Conservation (phyloP, 1,140 invertebrate species). For the Pseudomyrmex cubaensis region DNA sequence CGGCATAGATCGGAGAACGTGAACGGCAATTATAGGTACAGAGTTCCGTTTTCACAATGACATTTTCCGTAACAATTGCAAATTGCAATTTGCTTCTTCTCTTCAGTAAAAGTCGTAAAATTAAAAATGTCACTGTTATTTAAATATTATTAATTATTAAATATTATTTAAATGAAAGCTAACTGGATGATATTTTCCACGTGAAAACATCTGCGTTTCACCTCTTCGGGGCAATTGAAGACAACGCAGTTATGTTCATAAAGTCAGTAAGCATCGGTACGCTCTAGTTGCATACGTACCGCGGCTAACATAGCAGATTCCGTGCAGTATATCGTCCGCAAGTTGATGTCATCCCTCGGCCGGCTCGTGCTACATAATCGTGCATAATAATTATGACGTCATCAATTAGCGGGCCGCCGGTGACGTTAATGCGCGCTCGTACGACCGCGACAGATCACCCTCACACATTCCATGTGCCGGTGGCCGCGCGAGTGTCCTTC, state of each 20-base stretch:
- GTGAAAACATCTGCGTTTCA: background rate
- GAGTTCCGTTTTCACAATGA: conserved; percentile 1
- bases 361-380: conserved; percentile 73
- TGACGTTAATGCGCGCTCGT: conserved; percentile 73
- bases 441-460: conserved; percentile 71
- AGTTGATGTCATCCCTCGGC: conserved; percentile 68
- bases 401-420: conserved; percentile 72
- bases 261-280: background rate
- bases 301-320: conserved; percentile 20
- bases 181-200: background rate
- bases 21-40: conserved; percentile 30
- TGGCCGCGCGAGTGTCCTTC: conserved; percentile 28
- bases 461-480: conserved; percentile 55
- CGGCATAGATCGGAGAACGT: conserved; percentile 47
- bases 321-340: conserved; percentile 69
- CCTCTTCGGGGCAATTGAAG: background rate
- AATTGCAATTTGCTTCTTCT: too few relatives aligned
- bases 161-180: background rate
- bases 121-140: too few relatives aligned
- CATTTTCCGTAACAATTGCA: too few relatives aligned
- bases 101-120: too few relatives aligned
- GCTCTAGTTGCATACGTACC: background rate
- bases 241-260: background rate
- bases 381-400: conserved; percentile 77
- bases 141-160: too few relatives aligned